These are phyloP conservation scores for Machimus rusticus DNA, from an alignment of 2,888 invertebrate genomes.

Conservation along the genomic window DNA sequence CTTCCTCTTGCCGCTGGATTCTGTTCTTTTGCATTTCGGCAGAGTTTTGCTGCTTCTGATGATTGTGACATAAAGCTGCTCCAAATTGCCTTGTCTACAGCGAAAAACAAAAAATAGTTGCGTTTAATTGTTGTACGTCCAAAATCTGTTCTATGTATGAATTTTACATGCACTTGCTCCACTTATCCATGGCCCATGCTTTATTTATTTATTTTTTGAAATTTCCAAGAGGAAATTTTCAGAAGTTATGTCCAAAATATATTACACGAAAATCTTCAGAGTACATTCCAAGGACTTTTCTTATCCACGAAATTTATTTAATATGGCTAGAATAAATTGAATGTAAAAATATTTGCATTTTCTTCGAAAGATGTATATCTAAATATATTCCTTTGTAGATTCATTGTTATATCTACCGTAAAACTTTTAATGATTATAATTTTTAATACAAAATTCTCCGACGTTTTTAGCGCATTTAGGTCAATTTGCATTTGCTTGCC, in stretches of 20 bases:
- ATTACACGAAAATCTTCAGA: background rate
- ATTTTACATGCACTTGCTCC: background rate
- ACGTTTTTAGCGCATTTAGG: background rate
- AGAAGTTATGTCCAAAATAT: background rate
- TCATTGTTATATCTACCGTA: background rate
- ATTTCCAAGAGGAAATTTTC: background rate
- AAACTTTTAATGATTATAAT: background rate
- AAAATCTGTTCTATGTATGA: background rate
- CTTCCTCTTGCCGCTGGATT: background rate
- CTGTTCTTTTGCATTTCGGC: background rate
- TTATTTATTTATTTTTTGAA: background rate
- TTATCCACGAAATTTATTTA: background rate
- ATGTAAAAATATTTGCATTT: too few relatives aligned
- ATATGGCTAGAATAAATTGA: background rate
- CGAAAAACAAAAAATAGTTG: background rate
- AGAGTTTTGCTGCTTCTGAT: background rate
- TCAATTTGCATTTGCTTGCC: background rate
- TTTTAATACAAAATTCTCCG: background rate
- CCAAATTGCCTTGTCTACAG: background rate
- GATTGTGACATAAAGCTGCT: background rate
- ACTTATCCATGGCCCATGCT: background rate
- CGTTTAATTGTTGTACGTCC: background rate
- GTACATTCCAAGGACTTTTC: background rate
- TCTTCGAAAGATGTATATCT: background rate
- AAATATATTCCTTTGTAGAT: background rate